Percentiles rank a stretch among this genome's conserved stretches.
These are phyloP conservation scores for Drosophila peninsularis DNA, from an alignment of 2,888 invertebrate species.

Conservation along the genomic window DNA sequence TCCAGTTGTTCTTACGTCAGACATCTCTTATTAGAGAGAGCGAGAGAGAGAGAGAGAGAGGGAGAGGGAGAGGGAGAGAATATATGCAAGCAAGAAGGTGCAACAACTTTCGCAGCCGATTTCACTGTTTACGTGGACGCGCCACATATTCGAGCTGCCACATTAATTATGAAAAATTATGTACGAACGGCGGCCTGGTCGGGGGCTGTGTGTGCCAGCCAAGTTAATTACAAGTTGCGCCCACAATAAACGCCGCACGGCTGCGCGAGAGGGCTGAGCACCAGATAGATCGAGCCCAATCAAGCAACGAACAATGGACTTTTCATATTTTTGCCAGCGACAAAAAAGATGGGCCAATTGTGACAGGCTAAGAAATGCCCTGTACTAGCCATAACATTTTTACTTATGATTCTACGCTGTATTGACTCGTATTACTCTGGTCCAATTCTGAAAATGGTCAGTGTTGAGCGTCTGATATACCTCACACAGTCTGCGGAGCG, in stretches of 20 bases:
- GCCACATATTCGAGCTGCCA: constrained; percentile 45
- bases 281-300: constrained; percentile 56
- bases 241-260: constrained; percentile 64
- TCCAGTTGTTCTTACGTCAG: constrained; percentile 34
- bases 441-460: too few relatives aligned
- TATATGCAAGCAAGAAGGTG: constrained; percentile 24
- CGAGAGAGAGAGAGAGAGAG: constrained; percentile 1
- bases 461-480: constrained; percentile 5
- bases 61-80: not conserved
- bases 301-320: constrained; percentile 73
- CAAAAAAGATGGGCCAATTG: constrained; percentile 43
- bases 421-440: too few relatives aligned
- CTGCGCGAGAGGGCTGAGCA: constrained; percentile 17
- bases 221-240: constrained; percentile 79
- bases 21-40: constrained; percentile 11
- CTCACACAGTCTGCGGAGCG: not conserved
- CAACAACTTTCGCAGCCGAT: constrained; percentile 67
- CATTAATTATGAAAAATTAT: constrained; percentile 68
- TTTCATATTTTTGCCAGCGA: constrained; percentile 67
- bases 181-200: constrained; percentile 47
- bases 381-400: not conserved
- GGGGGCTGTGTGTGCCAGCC: constrained; percentile 60
- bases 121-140: constrained; percentile 56
- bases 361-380: constrained; percentile 7
- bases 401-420: too few relatives aligned